Evolutionary conservation across 64 coral and sea anemone species (phyloP).

Genomic region (Trachythela sp.): DNA sequence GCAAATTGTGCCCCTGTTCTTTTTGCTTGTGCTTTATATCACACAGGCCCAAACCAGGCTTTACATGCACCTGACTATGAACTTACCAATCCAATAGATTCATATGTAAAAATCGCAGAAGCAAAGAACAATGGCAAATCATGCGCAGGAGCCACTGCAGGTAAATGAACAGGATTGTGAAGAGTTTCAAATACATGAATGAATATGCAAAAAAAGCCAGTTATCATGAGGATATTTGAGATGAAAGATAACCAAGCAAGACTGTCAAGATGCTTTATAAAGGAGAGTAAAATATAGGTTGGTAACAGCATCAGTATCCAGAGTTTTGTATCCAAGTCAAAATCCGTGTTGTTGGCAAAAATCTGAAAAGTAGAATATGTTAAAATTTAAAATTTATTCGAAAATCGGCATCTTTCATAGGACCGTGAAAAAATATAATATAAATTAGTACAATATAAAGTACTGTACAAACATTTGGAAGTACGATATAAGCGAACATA

Average conservation of each 20-base stretch:
- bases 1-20: no score
- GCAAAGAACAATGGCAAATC: slow-evolving; percentile 1
- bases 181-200: neutral
- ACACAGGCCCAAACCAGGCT: no score
- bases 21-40: no score
- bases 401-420: no score
- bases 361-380: neutral
- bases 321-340: neutral
- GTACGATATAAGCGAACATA: no score
- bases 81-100: slow-evolving; percentile 10
- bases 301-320: neutral
- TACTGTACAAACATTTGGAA: no score
- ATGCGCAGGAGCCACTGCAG: neutral
- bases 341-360: neutral
- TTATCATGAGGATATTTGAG: neutral
- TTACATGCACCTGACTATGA: neutral
- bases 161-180: neutral
- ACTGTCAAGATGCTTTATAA: neutral
- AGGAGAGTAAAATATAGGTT: neutral
- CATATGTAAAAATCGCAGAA: neutral
- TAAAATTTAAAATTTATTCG: neutral
- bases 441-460: no score
- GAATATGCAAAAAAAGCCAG: slow-evolving; percentile 3
- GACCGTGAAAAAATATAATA: no score
- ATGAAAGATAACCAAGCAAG: neutral